Conservation (phyloP, 53 echinoderm and acorn worm genomes). For the Echinarachnius parma region DNA sequence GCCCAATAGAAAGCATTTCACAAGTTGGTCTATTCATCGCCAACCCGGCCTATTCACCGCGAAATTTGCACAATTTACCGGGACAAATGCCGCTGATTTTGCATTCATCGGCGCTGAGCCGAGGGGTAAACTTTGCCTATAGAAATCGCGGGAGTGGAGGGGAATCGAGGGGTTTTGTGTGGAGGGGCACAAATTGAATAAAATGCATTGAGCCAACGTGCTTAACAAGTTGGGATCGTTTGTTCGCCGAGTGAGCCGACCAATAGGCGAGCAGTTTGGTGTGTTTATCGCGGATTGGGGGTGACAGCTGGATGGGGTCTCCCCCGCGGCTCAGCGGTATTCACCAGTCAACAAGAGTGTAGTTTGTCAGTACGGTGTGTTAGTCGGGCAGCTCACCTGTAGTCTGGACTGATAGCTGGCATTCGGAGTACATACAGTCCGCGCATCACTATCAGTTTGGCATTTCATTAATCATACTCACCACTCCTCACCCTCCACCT, state of each 20-base stretch:
- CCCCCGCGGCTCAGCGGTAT: slow-evolving; percentile 28
- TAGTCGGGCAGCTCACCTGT: not conserved
- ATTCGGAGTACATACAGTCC: slow-evolving; percentile 14
- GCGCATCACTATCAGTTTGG: slow-evolving; percentile 13
- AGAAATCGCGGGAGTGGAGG: slow-evolving; percentile 5
- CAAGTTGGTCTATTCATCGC: slow-evolving; percentile 45
- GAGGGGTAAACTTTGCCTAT: slow-evolving; percentile 57
- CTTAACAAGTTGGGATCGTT: slow-evolving; percentile 70
- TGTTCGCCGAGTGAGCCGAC: slow-evolving; percentile 49
- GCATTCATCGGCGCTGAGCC: slow-evolving; percentile 78
- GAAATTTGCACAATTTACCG: slow-evolving; percentile 89
- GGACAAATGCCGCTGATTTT: slow-evolving; percentile 89
- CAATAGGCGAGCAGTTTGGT: slow-evolving; percentile 38
- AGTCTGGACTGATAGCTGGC: not conserved
- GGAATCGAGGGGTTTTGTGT: slow-evolving; percentile 18
- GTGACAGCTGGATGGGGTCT: slow-evolving; percentile 67
- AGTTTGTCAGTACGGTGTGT: slow-evolving; percentile 3
- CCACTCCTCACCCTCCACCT: slow-evolving; percentile 1
- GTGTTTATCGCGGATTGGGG: slow-evolving; percentile 85
- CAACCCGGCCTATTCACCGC: slow-evolving; percentile 59
- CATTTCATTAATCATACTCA: slow-evolving; percentile 42
- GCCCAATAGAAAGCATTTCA: slow-evolving; percentile 53
- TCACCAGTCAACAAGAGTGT: not conserved
- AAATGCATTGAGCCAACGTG: slow-evolving; percentile 60
- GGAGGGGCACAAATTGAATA: slow-evolving; percentile 50